Evolutionary conservation across 2,888 invertebrate genomes (phyloP), one percentile per base, ranked within the genome.

Genomic region (Plusia festucae): DNA sequence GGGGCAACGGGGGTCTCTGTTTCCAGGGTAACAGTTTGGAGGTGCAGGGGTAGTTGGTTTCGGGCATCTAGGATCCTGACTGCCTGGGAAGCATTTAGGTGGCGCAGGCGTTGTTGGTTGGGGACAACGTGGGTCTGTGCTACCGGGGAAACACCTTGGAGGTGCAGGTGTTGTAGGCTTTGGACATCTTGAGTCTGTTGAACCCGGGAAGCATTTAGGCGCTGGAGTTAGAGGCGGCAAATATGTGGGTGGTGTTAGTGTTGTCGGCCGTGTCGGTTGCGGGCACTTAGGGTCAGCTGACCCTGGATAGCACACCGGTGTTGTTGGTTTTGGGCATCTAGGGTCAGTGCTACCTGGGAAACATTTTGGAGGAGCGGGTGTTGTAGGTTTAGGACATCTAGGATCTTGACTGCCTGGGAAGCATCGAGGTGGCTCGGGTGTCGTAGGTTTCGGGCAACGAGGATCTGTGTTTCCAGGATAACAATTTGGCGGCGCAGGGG

Each of bases 181-280:
- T 8, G 79, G 80, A 16, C 79, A 82, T 18, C 79, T 65, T 59
- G 72, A 46, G 76, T 82, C 81, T 1, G 62, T 65, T 76, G 76
- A 76, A 5, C 86, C 85, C 0, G 82, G 83, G 53, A 66, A 85
- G 18, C 85, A 86, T 1, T 68, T 70, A 4, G 73, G 73, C 8
- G 70, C 22, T 70, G 78, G 59, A 67, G 87, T 74, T 77, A 86
- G 85, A 15, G 87, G 86, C 1, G 89, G 84, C 55, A 86, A 74
- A 61, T 87, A 84, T 7, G 84, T 60, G 64, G 53, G 83, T 65
- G 63, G 81, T 64, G 18, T 78, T 16, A 27, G 65, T 60, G 57
- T 82, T 32, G 27, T 54, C 32, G 32, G 77, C 70, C 24, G 72
- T 71, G 73, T 34, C 68, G 73, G 71, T 57, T 70, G 72, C 0